These are phyloP conservation scores for Noctua pronuba DNA, from an alignment of 2,888 invertebrate genomes.

Conservation along the genomic window DNA sequence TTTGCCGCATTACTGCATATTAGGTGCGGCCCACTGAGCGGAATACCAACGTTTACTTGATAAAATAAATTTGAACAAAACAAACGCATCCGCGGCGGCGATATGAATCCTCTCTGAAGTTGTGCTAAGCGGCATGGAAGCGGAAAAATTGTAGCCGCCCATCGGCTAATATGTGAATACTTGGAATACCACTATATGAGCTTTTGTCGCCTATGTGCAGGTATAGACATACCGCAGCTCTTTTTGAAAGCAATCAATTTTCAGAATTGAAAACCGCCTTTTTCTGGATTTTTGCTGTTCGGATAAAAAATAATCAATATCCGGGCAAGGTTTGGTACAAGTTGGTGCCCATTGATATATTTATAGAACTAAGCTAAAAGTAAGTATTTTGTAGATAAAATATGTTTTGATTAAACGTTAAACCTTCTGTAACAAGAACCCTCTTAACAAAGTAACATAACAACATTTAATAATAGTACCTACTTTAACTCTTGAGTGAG, in stretches of 20 bases:
- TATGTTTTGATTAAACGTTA: neutral
- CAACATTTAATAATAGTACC: conserved; percentile 18
- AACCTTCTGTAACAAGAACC: conserved; percentile 6
- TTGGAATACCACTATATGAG: conserved; percentile 82
- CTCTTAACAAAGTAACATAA: conserved; percentile 2
- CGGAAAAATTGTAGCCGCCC: conserved; percentile 85
- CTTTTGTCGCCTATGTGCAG: conserved; percentile 68
- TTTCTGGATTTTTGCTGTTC: neutral
- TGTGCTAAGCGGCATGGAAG: conserved; percentile 88
- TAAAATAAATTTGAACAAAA: conserved; percentile 90
- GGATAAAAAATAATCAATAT: neutral
- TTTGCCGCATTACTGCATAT: conserved; percentile 85
- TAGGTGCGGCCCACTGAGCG: conserved; percentile 84
- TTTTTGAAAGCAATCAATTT: conserved; percentile 29
- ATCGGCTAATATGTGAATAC: conserved; percentile 88
- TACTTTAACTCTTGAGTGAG: conserved; percentile 25
- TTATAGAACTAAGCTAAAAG: neutral
- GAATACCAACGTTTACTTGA: conserved; percentile 89
- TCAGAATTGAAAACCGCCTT: conserved; percentile 11
- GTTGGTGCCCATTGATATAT: too few species aligned
- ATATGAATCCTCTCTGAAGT: conserved; percentile 90
- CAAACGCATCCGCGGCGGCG: conserved; percentile 88
- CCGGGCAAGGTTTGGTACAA: too few species aligned
- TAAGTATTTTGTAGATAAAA: neutral
- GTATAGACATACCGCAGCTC: conserved; percentile 9